Evolutionary conservation across 1,140 invertebrate species (phyloP).

Genomic region (Solen grandis): DNA sequence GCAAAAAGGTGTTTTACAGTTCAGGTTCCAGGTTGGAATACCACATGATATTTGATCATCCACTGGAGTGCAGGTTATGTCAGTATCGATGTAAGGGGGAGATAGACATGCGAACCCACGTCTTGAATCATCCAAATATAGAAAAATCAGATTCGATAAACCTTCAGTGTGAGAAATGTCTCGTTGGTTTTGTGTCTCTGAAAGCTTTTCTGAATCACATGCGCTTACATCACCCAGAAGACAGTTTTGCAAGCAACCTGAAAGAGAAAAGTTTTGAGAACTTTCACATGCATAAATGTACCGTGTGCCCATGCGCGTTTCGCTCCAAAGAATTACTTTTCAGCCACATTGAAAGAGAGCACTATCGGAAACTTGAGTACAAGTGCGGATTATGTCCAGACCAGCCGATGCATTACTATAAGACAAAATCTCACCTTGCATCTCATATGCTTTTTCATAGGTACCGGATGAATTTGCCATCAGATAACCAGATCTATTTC

Average conservation of each 20-base stretch:
- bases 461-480: neutral
- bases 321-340: neutral
- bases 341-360: neutral
- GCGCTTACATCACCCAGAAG: neutral
- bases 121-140: neutral
- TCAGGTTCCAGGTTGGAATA: too few relatives aligned
- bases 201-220: neutral
- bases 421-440: neutral
- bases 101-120: neutral
- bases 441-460: neutral
- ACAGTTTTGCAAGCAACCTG: neutral
- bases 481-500: neutral
- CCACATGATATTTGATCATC: neutral
- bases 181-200: neutral
- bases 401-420: neutral
- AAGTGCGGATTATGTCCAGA: neutral
- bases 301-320: neutral
- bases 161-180: neutral
- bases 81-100: neutral
- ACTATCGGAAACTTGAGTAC: neutral
- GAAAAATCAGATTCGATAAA: neutral
- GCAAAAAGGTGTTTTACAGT: too few relatives aligned
- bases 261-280: neutral
- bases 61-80: neutral
- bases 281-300: neutral